Evolutionary conservation across 92 coral and sea anemone genomes (phyloP).

Genomic region (Phenganax subtilis): DNA sequence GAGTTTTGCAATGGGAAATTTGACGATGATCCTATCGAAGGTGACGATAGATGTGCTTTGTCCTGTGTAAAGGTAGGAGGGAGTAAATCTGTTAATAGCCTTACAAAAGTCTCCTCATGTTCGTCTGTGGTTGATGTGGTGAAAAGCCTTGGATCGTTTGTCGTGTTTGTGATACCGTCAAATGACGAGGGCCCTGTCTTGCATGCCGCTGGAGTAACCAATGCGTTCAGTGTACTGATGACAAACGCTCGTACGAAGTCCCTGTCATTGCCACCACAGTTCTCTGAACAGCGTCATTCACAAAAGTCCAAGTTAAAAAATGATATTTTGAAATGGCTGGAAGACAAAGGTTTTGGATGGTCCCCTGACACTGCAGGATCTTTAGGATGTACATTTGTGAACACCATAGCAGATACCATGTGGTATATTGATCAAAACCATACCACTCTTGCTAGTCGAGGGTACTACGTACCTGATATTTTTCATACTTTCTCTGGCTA

Average conservation of each 20-base stretch:
- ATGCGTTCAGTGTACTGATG: slow-evolving; percentile 32
- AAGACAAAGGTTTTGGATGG: slow-evolving; percentile 41
- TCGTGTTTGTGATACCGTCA: slow-evolving; percentile 34
- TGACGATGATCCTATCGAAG: too few relatives aligned
- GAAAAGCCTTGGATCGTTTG: slow-evolving; percentile 24
- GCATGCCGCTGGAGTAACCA: slow-evolving; percentile 14
- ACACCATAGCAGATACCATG: slow-evolving; percentile 44
- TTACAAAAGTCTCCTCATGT: too few relatives aligned
- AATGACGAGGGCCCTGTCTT: slow-evolving; percentile 2
- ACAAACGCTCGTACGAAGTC: slow-evolving; percentile 34
- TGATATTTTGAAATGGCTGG: slow-evolving; percentile 43
- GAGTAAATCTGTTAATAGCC: too few relatives aligned
- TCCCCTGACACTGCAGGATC: slow-evolving; percentile 20
- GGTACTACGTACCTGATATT: slow-evolving; percentile 22
- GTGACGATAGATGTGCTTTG: too few relatives aligned
- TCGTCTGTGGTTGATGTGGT: slow-evolving; percentile 38
- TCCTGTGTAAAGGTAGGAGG: too few relatives aligned
- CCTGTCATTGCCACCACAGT: slow-evolving; percentile 45
- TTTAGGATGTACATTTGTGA: slow-evolving; percentile 35
- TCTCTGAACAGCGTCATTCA: slow-evolving; percentile 33
- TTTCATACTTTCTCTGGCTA: slow-evolving; percentile 25
- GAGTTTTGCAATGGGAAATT: too few relatives aligned
- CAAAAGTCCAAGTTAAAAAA: slow-evolving; percentile 38
- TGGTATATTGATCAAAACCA: slow-evolving; percentile 50
- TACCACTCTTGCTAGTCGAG: slow-evolving; percentile 33